These are phyloP conservation scores for Dipodomys stephensi DNA, from an alignment of 2,113 vertebrate genomes.

Conservation along the genomic window DNA sequence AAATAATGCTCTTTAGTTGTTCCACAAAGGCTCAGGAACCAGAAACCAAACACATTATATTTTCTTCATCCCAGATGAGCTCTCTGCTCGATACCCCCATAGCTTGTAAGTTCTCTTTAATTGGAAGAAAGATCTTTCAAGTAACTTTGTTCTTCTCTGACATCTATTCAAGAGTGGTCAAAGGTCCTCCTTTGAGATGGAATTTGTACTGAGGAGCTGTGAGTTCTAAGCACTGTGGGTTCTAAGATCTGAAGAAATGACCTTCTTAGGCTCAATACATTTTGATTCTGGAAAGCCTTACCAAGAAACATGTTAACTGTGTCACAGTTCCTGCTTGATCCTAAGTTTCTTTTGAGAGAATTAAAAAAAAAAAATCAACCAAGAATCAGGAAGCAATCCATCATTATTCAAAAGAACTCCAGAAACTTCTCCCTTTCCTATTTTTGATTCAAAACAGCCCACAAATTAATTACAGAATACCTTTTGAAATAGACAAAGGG, in stretches of 20 bases:
- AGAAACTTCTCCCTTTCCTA: slow-evolving; percentile 70
- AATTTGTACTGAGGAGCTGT: slow-evolving; percentile 53
- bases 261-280: slow-evolving; percentile 48
- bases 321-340: slow-evolving; percentile 85
- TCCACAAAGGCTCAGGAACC: slow-evolving; percentile 69
- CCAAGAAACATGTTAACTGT: slow-evolving; percentile 74
- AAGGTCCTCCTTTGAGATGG: slow-evolving; percentile 62
- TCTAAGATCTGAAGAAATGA: slow-evolving; percentile 73
- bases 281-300: slow-evolving; percentile 39
- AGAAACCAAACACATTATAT: slow-evolving; percentile 67
- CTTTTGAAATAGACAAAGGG: slow-evolving; percentile 39
- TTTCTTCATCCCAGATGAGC: slow-evolving; percentile 63
- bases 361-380: slow-evolving; percentile 76
- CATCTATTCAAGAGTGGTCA: slow-evolving; percentile 52
- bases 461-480: slow-evolving; percentile 64
- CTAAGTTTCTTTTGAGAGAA: slow-evolving; percentile 80
- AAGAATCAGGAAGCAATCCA: slow-evolving; percentile 87
- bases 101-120: slow-evolving; percentile 51
- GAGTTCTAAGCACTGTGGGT: slow-evolving; percentile 41
- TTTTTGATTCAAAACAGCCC: slow-evolving; percentile 70
- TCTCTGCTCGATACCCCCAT: neutral
- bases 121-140: slow-evolving; percentile 55
- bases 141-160: slow-evolving; percentile 55
- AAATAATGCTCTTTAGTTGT: slow-evolving; percentile 70
- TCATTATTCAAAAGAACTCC: slow-evolving; percentile 86